Evolutionary conservation across 2,888 invertebrate species (phyloP).

Genomic region (Synergus umbraculus): DNA sequence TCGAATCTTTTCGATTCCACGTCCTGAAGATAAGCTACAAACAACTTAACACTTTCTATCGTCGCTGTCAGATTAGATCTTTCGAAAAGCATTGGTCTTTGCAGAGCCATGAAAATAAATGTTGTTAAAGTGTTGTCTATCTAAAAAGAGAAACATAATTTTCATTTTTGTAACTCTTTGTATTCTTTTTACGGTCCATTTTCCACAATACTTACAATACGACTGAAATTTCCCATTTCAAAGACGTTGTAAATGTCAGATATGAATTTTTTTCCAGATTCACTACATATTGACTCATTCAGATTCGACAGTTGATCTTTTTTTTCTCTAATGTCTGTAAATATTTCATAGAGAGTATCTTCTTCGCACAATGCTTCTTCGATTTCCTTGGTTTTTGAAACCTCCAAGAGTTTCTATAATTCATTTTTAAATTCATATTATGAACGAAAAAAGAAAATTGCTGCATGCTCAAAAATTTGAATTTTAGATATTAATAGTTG

Average conservation of each 20-base stretch:
- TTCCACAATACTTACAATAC: constrained; percentile 58
- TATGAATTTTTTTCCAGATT: constrained; percentile 64
- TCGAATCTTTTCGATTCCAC: constrained; percentile 46
- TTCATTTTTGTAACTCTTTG: neutral
- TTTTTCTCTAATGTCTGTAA: constrained; percentile 58
- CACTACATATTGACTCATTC: constrained; percentile 63
- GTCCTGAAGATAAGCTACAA: constrained; percentile 62
- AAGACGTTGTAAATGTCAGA: constrained; percentile 64
- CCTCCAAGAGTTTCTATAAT: constrained; percentile 59
- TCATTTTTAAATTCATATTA: neutral
- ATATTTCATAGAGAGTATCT: constrained; percentile 61
- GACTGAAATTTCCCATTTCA: constrained; percentile 63
- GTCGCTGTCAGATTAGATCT: constrained; percentile 67
- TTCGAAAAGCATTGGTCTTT: constrained; percentile 59
- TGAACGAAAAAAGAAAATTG: constrained; percentile 18
- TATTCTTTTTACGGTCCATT: neutral
- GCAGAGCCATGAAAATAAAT: constrained; percentile 63
- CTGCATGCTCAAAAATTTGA: neutral
- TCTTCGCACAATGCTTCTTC: constrained; percentile 63
- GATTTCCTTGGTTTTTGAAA: constrained; percentile 46
- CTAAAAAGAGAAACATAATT: constrained; percentile 50
- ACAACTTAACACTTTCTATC: constrained; percentile 58
- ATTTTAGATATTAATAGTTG: neutral
- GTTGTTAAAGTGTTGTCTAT: constrained; percentile 63
- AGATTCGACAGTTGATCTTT: constrained; percentile 53